A percentile compares a stretch with the other conserved stretches of the same genome.
These are phyloP conservation scores for Gibbula magus DNA, from an alignment of 2,888 invertebrate genomes.

Conservation along the genomic window DNA sequence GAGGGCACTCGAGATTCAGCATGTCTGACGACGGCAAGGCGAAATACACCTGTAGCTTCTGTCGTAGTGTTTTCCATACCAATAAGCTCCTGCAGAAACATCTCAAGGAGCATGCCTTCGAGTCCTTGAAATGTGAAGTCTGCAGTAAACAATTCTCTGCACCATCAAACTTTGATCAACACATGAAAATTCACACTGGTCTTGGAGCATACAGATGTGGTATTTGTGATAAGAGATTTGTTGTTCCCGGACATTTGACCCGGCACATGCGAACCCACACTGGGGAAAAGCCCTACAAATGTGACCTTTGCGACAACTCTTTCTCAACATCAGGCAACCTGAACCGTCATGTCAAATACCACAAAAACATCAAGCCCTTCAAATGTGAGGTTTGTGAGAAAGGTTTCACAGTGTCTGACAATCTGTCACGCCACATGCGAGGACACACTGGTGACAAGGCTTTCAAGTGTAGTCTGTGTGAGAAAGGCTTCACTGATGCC, in stretches of 20 bases:
- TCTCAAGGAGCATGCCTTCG: neutral
- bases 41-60: neutral
- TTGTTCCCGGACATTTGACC: neutral
- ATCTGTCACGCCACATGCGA: neutral
- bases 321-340: neutral
- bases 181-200: neutral
- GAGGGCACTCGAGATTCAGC: no score
- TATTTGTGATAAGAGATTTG: neutral
- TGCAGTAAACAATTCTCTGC: neutral
- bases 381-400: neutral
- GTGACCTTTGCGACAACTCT: neutral
- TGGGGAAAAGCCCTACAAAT: neutral
- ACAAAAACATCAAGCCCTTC: neutral
- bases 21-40: neutral
- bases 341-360: neutral
- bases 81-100: neutral
- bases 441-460: constrained; percentile 13
- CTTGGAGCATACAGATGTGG: neutral
- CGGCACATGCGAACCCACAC: neutral
- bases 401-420: neutral
- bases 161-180: neutral
- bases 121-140: neutral
- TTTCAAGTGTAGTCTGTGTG: neutral
- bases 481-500: constrained; percentile 9
- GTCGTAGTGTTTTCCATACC: neutral